Base-by-base conservation (phyloP, 2,797 vertebrate genomes). In the Bradypodion pumilum region DNA sequence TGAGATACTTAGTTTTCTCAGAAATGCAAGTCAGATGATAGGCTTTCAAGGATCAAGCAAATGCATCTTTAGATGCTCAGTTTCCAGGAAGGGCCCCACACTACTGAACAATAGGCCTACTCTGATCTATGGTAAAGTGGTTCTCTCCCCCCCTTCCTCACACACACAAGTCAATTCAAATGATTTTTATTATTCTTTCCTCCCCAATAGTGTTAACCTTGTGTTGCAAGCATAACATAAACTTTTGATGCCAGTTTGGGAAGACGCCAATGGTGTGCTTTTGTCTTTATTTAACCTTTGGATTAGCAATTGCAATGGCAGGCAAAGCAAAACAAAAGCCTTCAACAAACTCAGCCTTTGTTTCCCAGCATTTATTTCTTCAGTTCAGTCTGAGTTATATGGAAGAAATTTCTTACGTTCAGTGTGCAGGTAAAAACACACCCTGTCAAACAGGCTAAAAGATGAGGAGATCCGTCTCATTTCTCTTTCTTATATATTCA, bases 221-320 rank as follows among this genome's bases (percentile, higher is more conserved):
- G 86, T 93, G 89, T 91, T 88, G 89, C 89, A 91, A 81, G 73
- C 83, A 81, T 91, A 89, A 91, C 92, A 91, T 81, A 91, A 90
- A 91, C 77, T 70, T 91, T 94, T 87, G 87, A 84, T 90, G 89
- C 91, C 85, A 89, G 86, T 88, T 89, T 93, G 88, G 85, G 88
- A 93, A 75, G 85, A 86, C 83, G 93, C 90, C 85, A 85, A 81
- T 85, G 91, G 46, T 78, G 74, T 81, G 91, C 81, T 15, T 46
- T 90, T 92, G 88, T 93, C 86, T 91, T 93, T 91, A 91, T 92
- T 90, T 90, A 92, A 90, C 89, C 92, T 93, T 88, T 82, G 89
- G 88, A 86, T 91, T 12, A 1, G 81, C 85, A 88, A 69, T 83
- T 87, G 88, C 86, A 92, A 91, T 84, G 81, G 63, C 29, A 79